Percentiles rank a stretch among this genome's conserved stretches.
These are phyloP conservation scores for Ctenopoma kingsleyae DNA, from an alignment of 2,797 vertebrate genomes.

Conservation along the genomic window DNA sequence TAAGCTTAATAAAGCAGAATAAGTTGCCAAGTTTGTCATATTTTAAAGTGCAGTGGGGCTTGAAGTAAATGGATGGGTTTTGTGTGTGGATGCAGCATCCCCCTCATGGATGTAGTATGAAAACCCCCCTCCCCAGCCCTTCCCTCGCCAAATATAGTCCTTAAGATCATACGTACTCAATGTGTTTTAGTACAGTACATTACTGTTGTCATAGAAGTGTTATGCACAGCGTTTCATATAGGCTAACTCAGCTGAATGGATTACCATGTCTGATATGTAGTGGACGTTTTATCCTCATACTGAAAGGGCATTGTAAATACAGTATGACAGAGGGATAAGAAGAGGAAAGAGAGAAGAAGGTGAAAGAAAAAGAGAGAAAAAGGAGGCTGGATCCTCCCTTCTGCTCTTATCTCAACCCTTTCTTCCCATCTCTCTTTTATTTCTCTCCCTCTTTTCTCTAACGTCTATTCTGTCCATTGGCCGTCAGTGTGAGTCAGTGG, in stretches of 20 bases:
- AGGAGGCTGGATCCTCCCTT: constrained; percentile 91
- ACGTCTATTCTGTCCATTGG: constrained; percentile 61
- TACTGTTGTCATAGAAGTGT: constrained; percentile 95
- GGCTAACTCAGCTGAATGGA: constrained; percentile 79
- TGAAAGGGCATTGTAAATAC: constrained; percentile 82
- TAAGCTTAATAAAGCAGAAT: constrained; percentile 11
- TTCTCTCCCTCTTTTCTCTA: constrained; percentile 51
- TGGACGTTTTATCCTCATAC: constrained; percentile 76
- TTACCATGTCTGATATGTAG: constrained; percentile 84
- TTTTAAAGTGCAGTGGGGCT: constrained; percentile 34
- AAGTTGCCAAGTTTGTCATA: constrained; percentile 29
- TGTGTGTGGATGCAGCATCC: constrained; percentile 28
- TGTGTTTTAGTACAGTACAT: constrained; percentile 98
- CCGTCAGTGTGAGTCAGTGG: constrained; percentile 69
- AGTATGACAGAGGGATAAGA: constrained; percentile 43
- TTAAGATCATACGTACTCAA: constrained; percentile 86
- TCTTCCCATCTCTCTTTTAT: constrained; percentile 42
- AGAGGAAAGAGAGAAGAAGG: constrained; percentile 54
- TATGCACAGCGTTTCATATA: constrained; percentile 84
- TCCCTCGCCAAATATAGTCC: constrained; percentile 76
- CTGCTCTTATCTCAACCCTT: constrained; percentile 57
- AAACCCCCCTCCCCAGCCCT: constrained; percentile 26
- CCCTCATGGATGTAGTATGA: not conserved
- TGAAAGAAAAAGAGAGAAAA: constrained; percentile 52
- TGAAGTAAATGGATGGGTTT: constrained; percentile 38